Conservation (phyloP, 2,113 vertebrate genomes). For the Halcyon senegalensis region DNA sequence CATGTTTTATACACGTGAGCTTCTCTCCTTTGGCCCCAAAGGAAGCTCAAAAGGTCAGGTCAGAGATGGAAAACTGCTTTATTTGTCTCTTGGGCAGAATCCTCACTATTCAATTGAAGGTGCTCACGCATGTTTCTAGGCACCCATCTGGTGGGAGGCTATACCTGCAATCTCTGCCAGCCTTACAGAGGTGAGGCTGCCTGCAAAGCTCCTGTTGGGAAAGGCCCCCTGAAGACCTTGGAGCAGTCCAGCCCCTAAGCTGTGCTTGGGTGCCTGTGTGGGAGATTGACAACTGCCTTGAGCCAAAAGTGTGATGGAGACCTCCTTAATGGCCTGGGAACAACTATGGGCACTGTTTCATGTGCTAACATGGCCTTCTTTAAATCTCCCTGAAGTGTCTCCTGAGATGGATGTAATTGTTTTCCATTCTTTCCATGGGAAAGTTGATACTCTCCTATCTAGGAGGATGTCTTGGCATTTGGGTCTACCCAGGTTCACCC, state of each 20-base stretch:
- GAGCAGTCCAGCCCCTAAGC: background rate
- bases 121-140: background rate
- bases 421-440: background rate
- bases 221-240: background rate
- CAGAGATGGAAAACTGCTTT: background rate
- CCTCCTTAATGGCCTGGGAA: background rate
- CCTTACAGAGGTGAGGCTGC: background rate
- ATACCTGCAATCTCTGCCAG: background rate
- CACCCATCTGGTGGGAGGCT: accelerated
- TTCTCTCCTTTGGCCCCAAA: background rate
- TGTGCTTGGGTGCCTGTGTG: background rate
- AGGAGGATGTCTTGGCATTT: background rate
- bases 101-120: background rate
- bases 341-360: background rate
- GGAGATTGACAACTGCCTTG: background rate
- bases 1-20: background rate
- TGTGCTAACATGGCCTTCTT: background rate
- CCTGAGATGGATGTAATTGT: background rate
- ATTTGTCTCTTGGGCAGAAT: background rate
- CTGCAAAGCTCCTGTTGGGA: background rate
- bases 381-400: background rate
- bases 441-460: background rate
- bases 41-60: background rate
- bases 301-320: background rate
- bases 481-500: background rate